Evolutionary conservation across 2,113 vertebrate genomes (phyloP).

Genomic region (Myanophis thanlyinensis): DNA sequence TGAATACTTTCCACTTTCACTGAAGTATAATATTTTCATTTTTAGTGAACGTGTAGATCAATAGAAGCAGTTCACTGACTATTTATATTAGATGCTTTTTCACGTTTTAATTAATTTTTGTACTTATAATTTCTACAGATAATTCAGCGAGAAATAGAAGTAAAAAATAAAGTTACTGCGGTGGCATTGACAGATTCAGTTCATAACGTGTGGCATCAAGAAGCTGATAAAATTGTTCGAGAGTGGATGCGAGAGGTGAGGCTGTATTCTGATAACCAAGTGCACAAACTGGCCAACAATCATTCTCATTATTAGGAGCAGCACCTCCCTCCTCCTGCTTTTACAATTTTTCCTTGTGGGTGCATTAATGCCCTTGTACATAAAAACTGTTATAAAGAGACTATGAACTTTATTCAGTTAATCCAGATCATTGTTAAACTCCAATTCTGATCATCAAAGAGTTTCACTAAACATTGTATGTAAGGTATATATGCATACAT

Average conservation of each 20-base stretch:
- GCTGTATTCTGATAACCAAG: neutral
- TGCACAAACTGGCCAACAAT: conserved; percentile 8
- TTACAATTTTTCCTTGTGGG: neutral
- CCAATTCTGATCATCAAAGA: neutral
- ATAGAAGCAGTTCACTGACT: conserved; percentile 62
- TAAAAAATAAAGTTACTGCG: conserved; percentile 89
- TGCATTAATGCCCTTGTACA: neutral
- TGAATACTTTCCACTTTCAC: conserved; percentile 63
- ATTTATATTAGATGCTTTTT: conserved; percentile 63
- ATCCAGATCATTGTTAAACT: neutral
- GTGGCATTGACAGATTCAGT: conserved; percentile 96
- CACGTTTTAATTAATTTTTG: conserved; percentile 54
- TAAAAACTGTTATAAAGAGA: neutral
- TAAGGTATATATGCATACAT: neutral
- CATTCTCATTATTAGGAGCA: neutral
- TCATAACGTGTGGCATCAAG: conserved; percentile 98
- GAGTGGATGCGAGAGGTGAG: conserved; percentile 98
- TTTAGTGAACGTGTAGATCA: conserved; percentile 62
- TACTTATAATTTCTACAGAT: conserved; percentile 80
- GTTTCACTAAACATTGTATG: neutral
- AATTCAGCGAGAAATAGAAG: conserved; percentile 91
- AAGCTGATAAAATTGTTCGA: conserved; percentile 88
- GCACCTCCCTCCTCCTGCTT: neutral
- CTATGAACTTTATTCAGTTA: neutral
- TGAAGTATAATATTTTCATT: neutral